Conservation (phyloP, 2,888 invertebrate genomes). For the Uropetala carovei region DNA sequence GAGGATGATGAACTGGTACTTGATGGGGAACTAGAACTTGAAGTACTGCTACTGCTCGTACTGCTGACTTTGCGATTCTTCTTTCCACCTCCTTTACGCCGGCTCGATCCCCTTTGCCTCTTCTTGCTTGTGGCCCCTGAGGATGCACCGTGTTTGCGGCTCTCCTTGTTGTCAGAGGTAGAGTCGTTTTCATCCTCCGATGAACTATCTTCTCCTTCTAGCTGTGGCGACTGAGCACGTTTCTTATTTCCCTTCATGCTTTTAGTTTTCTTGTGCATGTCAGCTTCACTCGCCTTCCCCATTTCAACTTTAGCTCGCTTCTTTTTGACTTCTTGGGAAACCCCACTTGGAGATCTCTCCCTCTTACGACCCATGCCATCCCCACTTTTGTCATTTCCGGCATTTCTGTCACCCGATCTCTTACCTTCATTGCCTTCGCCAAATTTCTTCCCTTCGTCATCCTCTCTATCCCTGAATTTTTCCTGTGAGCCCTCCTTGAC, state of each 20-base stretch:
- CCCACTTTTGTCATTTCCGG: background rate
- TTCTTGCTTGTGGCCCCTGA: slow-evolving; percentile 77
- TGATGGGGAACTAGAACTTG: slow-evolving; percentile 49
- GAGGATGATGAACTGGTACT: slow-evolving; percentile 56
- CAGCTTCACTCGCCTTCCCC: slow-evolving; percentile 66
- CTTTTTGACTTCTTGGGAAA: slow-evolving; percentile 46
- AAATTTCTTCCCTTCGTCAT: slow-evolving; percentile 39
- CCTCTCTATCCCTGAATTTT: slow-evolving; percentile 38
- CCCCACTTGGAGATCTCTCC: background rate
- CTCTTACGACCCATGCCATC: slow-evolving; percentile 47
- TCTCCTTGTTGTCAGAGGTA: slow-evolving; percentile 65
- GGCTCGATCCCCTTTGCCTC: slow-evolving; percentile 72
- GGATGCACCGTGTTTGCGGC: slow-evolving; percentile 65
- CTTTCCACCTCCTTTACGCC: slow-evolving; percentile 75
- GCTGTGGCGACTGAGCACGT: slow-evolving; percentile 71
- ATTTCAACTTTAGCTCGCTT: slow-evolving; percentile 33
- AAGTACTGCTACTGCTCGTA: slow-evolving; percentile 80
- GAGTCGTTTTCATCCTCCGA: slow-evolving; percentile 67
- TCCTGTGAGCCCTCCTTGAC: slow-evolving; percentile 39
- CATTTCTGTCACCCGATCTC: slow-evolving; percentile 70
- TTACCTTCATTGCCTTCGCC: slow-evolving; percentile 69
- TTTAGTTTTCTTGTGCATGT: slow-evolving; percentile 73
- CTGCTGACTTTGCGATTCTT: slow-evolving; percentile 76
- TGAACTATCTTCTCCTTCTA: slow-evolving; percentile 74
- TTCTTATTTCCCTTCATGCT: slow-evolving; percentile 73